Evolutionary conservation across 2,113 vertebrate genomes (phyloP), one percentile per base, ranked within the genome.

Genomic region (Tursiops truncatus): DNA sequence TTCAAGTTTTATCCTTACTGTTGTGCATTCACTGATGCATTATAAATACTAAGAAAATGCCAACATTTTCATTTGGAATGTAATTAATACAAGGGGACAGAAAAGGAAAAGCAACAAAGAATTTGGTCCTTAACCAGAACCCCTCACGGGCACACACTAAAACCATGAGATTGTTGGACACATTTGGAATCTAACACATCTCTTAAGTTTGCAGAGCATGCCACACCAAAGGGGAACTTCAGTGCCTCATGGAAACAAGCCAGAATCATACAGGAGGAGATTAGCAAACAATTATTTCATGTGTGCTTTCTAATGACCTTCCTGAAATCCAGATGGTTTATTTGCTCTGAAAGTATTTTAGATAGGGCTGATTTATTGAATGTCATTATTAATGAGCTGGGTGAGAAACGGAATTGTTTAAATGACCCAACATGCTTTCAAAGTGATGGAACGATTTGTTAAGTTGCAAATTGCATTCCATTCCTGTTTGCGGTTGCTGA

Each of bases 321-420:
- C 60, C 79, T 68, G 63, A 91, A 97, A 98, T 90, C 96, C 97
- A 98, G 98, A 98, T 97, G 98, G 97, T 96, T 94, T 86, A 91
- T 65, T 98, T 98, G 58, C 93, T 97, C 93, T 6, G 8, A 36
- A 93, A 56, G 8, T 82, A 92, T 71, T 96, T 93, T 68, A 91
- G 92, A 84, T 44, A 23, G n/a, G 77, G 91, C 63, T 68, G 91
- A 94, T 97, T 97, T 97, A 88, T 84, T 95, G 97, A 97, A 93
- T 96, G 95, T 44, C 94, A 38, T 95, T 97, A 93, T 98, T 98
- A 97, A 98, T 97, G 96, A 98, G 91, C 93, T 98, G 97, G 97
- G 97, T 67, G 88, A 97, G 91, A 95, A 98, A 95, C 91, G 28
- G 36, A 97, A 96, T 97, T 97, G 88, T 96, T 97, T 87, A 95